A percentile compares a stretch with the other conserved stretches of the same genome.
phyloP scores from a whole-genome alignment of 2,113 vertebrate genomes.

The Suncus etruscus region DNA sequence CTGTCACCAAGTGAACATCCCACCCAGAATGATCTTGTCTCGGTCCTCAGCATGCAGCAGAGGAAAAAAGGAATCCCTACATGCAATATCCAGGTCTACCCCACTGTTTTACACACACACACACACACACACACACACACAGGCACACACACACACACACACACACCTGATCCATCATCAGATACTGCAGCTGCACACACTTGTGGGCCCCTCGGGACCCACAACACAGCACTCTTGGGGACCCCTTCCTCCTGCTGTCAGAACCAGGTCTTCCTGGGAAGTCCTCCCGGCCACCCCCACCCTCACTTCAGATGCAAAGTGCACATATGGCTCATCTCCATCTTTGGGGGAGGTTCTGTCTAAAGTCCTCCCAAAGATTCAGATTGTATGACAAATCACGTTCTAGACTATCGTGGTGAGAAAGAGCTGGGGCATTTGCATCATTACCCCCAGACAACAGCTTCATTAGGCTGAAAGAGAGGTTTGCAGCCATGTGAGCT shows the following conservation, averaged over 20 bases:
- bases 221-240: constrained; percentile 10
- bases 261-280: constrained; percentile 47
- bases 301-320: constrained; percentile 86
- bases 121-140: not conserved
- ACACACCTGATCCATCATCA: constrained; percentile 31
- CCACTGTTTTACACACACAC: not conserved
- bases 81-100: not conserved
- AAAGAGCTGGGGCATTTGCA: constrained; percentile 84
- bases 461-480: constrained; percentile 88
- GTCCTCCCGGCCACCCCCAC: not conserved
- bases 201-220: constrained; percentile 49
- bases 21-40: not conserved
- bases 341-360: constrained; percentile 86
- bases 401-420: constrained; percentile 83
- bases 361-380: constrained; percentile 86
- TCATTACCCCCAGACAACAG: constrained; percentile 90
- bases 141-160: not conserved
- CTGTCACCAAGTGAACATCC: not conserved
- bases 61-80: no score
- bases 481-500: constrained; percentile 81
- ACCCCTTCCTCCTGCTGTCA: not conserved
- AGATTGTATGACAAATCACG: constrained; percentile 89
- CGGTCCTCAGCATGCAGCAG: not conserved
- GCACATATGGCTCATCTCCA: constrained; percentile 88
- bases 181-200: not conserved